phyloP scores from a whole-genome alignment of 2,888 invertebrate species.

The Eurytoma adleriae region DNA sequence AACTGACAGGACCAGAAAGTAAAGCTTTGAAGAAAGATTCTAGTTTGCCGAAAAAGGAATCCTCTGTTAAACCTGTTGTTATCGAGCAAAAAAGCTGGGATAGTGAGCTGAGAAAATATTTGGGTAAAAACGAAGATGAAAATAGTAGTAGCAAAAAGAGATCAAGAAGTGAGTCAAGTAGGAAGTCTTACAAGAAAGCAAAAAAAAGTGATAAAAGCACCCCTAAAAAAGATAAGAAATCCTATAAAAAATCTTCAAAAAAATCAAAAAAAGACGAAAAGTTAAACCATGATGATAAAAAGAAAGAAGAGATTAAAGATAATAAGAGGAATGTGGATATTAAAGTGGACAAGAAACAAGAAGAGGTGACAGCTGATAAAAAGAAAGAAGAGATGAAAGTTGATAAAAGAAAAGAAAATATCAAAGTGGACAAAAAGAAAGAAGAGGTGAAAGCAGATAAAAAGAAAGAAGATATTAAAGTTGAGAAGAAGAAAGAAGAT shows the following conservation, averaged over 20 bases:
- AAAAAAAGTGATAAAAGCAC: neutral
- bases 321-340: neutral
- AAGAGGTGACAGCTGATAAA: neutral
- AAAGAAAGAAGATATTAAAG: neutral
- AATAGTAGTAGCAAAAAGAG: neutral
- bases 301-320: neutral
- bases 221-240: conserved; percentile 6
- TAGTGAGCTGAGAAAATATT: conserved; percentile 34
- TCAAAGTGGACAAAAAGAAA: neutral
- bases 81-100: conserved; percentile 42
- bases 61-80: neutral
- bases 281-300: conserved; percentile 9
- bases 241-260: neutral
- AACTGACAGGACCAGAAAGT: too few species aligned
- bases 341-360: neutral
- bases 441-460: neutral
- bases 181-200: neutral
- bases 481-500: neutral
- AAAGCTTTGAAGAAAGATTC: neutral
- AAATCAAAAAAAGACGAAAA: conserved; percentile 3
- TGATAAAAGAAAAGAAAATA: neutral
- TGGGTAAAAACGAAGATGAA: neutral
- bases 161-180: neutral
- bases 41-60: neutral
- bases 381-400: neutral